A percentile compares a stretch with the other conserved stretches of the same genome.
phyloP scores from a whole-genome alignment of 1,140 invertebrate genomes.

The Drosophila nebulosa region DNA sequence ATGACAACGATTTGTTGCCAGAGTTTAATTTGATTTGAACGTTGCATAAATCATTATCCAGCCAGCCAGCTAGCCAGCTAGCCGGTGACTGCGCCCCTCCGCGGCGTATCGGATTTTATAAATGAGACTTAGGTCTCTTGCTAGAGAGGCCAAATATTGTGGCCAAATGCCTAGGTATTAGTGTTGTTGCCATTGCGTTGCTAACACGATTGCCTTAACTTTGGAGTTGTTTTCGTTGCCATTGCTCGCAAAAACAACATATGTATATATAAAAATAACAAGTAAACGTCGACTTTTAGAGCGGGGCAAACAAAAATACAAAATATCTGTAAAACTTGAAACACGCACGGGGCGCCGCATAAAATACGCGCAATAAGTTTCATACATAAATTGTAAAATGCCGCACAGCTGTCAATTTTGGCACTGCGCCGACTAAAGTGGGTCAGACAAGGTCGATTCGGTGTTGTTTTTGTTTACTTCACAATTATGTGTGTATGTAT shows the following conservation, averaged over 20 bases:
- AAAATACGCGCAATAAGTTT: constrained; percentile 51
- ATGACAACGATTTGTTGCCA: constrained; percentile 39
- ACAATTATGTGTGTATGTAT: constrained; percentile 13
- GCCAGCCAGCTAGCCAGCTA: too few species aligned
- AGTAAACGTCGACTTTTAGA: neutral
- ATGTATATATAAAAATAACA: neutral
- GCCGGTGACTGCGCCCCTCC: constrained; percentile 43
- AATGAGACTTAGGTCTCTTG: constrained; percentile 39
- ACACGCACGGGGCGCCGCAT: constrained; percentile 52
- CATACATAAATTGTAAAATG: constrained; percentile 70
- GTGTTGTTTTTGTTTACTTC: constrained; percentile 48
- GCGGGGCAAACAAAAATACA: neutral
- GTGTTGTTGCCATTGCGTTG: constrained; percentile 24
- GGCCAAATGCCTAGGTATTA: neutral
- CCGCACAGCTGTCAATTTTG: constrained; percentile 73
- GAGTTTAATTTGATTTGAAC: constrained; percentile 31
- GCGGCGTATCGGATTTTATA: constrained; percentile 56
- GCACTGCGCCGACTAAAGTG: constrained; percentile 68
- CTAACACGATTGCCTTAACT: constrained; percentile 15
- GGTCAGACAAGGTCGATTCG: constrained; percentile 74
- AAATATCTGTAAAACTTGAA: constrained; percentile 34
- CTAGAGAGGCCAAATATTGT: constrained; percentile 27
- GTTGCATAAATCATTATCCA: constrained; percentile 50
- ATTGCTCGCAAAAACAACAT: neutral
- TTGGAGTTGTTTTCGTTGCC: constrained; percentile 21